These are phyloP conservation scores for Heliconius congener DNA, from an alignment of 1,140 invertebrate genomes.

Conservation along the genomic window DNA sequence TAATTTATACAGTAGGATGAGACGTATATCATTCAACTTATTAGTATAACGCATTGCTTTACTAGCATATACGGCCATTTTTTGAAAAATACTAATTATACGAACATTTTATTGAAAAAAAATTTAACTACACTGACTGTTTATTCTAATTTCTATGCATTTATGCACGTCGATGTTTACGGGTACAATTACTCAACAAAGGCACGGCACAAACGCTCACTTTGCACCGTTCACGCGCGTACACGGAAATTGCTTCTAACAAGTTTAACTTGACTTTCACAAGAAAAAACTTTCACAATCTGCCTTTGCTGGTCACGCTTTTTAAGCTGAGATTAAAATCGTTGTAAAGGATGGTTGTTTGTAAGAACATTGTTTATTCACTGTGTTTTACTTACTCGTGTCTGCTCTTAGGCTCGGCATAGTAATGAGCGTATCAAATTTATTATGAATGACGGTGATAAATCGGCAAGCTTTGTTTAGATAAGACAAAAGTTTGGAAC, in stretches of 20 bases:
- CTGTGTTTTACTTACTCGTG: conserved; percentile 19
- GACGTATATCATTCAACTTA: too few species aligned
- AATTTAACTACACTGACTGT: neutral
- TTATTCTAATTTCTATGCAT: conserved; percentile 8
- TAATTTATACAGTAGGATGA: too few species aligned
- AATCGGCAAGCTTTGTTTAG: conserved; percentile 36
- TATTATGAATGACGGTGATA: conserved; percentile 39
- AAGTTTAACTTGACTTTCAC: conserved; percentile 73
- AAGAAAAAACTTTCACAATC: conserved; percentile 77
- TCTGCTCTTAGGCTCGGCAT: conserved; percentile 24
- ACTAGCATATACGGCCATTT: too few species aligned
- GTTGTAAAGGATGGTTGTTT: conserved; percentile 55
- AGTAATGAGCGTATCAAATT: conserved; percentile 37
- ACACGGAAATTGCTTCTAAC: conserved; percentile 73
- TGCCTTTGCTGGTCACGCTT: conserved; percentile 64
- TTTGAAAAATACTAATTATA: too few species aligned
- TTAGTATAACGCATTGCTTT: too few species aligned
- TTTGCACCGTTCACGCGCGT: conserved; percentile 45
- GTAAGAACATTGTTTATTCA: conserved; percentile 46
- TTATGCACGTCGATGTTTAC: conserved; percentile 17
- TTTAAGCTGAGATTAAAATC: conserved; percentile 60
- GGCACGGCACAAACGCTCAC: conserved; percentile 34
- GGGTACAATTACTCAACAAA: conserved; percentile 37
- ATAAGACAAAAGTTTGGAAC: conserved; percentile 34
- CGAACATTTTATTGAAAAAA: neutral